Conservation (phyloP, 2,797 vertebrate genomes). For the Numenius phaeopus region DNA sequence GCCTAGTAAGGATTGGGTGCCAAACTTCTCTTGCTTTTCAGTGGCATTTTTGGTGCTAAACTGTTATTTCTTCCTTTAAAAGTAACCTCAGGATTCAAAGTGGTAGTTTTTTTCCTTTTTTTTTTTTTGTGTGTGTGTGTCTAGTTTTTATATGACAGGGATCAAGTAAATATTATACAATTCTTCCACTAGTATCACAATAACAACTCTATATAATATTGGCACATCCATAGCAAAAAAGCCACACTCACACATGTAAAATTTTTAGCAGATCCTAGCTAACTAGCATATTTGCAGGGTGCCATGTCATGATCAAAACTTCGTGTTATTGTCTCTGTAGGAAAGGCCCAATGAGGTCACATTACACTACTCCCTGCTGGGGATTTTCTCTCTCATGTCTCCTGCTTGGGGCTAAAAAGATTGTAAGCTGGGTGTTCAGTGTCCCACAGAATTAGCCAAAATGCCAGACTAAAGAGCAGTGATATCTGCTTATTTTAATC, state of each 20-base stretch:
- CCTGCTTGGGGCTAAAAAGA: constrained; percentile 42
- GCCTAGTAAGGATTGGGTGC: neutral
- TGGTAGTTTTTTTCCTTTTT: accelerated
- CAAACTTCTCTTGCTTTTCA: neutral
- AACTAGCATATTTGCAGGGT: constrained; percentile 7
- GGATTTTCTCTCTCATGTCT: constrained; percentile 37
- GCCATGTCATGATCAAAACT: constrained; percentile 40
- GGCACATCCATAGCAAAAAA: neutral
- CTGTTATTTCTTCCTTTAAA: neutral
- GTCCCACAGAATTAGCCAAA: constrained; percentile 38
- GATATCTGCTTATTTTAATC: constrained; percentile 35
- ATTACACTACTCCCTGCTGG: constrained; percentile 20
- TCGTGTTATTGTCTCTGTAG: constrained; percentile 20
- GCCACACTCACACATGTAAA: neutral
- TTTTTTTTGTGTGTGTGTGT: neutral
- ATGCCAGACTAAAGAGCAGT: neutral
- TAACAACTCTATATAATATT: neutral
- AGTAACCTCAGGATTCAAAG: neutral
- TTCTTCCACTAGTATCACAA: neutral
- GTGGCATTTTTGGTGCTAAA: neutral
- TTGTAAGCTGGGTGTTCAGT: constrained; percentile 33
- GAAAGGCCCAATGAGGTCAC: constrained; percentile 12
- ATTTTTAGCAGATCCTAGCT: neutral
- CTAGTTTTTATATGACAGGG: neutral
- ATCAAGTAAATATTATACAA: neutral